These are phyloP conservation scores for Trematocara macrostoma DNA, from an alignment of 2,113 vertebrate species.

Conservation along the genomic window DNA sequence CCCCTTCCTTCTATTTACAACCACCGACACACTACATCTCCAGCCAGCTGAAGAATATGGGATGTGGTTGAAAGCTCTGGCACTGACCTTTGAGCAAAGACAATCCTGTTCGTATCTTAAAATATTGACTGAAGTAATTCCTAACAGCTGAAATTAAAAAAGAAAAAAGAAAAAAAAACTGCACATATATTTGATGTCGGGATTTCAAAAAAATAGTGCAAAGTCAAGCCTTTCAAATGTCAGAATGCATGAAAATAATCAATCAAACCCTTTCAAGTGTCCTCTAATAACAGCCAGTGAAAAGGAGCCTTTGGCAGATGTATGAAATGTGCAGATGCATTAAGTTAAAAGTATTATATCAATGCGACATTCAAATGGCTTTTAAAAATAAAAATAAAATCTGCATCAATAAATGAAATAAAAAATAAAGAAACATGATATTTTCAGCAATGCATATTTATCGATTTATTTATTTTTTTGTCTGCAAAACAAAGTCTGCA, in stretches of 20 bases:
- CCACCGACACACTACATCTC: background rate
- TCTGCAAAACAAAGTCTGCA: background rate
- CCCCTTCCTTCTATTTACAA: background rate
- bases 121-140: background rate
- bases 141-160: background rate
- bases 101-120: background rate
- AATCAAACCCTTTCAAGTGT: background rate
- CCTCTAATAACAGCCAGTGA: background rate
- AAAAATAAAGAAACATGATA: background rate
- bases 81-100: background rate
- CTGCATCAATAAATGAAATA: background rate
- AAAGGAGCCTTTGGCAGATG: background rate
- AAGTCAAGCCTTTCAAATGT: background rate
- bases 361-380: background rate
- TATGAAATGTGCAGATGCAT: background rate
- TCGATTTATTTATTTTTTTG: background rate
- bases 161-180: background rate
- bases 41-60: background rate
- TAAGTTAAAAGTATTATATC: background rate
- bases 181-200: background rate
- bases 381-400: background rate
- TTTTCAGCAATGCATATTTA: background rate
- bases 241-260: background rate
- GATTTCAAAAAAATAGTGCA: accelerated
- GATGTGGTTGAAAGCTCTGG: background rate